Evolutionary conservation across 2,888 invertebrate species (phyloP).

Genomic region (Sinohyriopsis cumingii): DNA sequence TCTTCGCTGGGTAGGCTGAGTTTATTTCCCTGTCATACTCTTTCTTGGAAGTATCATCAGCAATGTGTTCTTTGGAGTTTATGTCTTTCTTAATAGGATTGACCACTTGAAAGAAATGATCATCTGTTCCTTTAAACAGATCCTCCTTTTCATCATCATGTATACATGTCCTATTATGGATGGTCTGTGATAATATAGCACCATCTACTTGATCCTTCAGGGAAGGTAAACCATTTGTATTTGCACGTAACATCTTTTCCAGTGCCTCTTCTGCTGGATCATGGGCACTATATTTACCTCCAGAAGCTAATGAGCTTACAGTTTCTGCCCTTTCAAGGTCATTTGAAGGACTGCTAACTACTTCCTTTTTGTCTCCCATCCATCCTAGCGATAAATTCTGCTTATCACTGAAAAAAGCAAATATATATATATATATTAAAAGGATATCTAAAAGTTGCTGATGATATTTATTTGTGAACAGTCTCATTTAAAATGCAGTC

Average conservation of each 20-base stretch:
- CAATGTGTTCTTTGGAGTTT: too few relatives aligned
- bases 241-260: conserved; percentile 13
- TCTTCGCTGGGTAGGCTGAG: too few relatives aligned
- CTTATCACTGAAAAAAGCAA: conserved; percentile 22
- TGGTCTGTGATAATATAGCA: conserved; percentile 13
- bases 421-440: too few relatives aligned
- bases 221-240: conserved; percentile 5
- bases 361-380: conserved; percentile 21
- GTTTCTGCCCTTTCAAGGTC: conserved; percentile 39
- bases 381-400: conserved; percentile 5
- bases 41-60: too few relatives aligned
- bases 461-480: too few relatives aligned
- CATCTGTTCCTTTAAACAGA: conserved; percentile 43
- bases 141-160: conserved; percentile 36
- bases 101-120: conserved; percentile 24
- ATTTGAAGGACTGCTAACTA: conserved; percentile 21
- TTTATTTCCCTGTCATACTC: too few relatives aligned
- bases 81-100: too few relatives aligned
- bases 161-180: conserved; percentile 3
- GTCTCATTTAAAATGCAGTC: too few relatives aligned
- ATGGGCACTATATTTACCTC: conserved; percentile 29
- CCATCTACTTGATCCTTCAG: conserved; percentile 10
- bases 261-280: conserved; percentile 26
- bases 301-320: conserved; percentile 42
- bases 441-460: background rate